These are phyloP conservation scores for Dasypus novemcinctus DNA, from an alignment of 2,113 vertebrate species.

Conservation along the genomic window DNA sequence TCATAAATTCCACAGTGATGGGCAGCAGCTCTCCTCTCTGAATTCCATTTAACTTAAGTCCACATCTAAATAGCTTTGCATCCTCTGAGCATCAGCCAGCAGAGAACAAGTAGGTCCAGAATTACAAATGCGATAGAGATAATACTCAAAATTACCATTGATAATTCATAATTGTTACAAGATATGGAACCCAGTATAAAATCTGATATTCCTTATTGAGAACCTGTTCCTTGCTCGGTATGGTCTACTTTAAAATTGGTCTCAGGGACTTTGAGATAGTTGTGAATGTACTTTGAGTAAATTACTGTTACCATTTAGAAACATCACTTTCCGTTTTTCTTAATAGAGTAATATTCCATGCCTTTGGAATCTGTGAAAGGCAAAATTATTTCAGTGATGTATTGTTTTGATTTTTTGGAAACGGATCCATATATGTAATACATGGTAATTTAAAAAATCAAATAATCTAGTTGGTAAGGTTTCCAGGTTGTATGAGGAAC, in stretches of 20 bases:
- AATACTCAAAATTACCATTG: not conserved
- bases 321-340: constrained; percentile 12
- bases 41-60: not conserved
- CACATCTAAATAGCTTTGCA: not conserved
- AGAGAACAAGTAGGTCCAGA: not conserved
- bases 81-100: not conserved
- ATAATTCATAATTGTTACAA: not conserved
- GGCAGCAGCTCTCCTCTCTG: not conserved
- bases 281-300: not conserved
- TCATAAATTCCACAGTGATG: not conserved
- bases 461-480: not conserved
- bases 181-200: not conserved
- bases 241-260: not conserved
- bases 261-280: not conserved
- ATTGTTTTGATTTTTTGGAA: not conserved
- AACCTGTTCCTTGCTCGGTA: not conserved
- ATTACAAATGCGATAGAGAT: not conserved
- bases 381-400: not conserved
- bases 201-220: not conserved
- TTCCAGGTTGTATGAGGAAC: not conserved
- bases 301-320: not conserved
- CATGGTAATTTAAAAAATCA: not conserved
- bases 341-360: not conserved
- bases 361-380: constrained; percentile 31
- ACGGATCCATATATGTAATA: not conserved